A percentile compares a stretch with the other conserved stretches of the same genome.
Evolutionary conservation across 2,888 invertebrate genomes (phyloP).

Genomic region (Hirtodrosophila trivittata): DNA sequence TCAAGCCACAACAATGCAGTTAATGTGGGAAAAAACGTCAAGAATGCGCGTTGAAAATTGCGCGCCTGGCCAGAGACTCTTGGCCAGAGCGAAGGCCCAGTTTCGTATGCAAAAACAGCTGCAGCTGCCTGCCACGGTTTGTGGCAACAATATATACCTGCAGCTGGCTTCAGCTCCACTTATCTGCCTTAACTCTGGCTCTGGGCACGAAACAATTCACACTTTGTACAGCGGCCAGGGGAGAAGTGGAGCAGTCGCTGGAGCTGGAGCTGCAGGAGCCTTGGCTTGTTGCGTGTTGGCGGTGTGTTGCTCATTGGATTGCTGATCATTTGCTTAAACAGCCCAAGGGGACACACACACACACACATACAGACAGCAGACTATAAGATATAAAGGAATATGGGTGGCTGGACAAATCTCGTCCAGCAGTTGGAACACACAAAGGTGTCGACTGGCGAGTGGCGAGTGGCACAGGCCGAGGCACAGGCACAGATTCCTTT

Average conservation of each 20-base stretch:
- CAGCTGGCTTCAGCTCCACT: conserved; percentile 52
- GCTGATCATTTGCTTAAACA: conserved; percentile 78
- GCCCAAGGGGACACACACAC: conserved; percentile 68
- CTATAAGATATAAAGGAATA: conserved; percentile 13
- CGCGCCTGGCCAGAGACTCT: conserved; percentile 51
- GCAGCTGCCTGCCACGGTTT: conserved; percentile 21
- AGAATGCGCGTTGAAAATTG: conserved; percentile 77
- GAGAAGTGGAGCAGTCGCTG: neutral
- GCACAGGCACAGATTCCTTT: conserved; percentile 41
- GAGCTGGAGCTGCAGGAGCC: neutral
- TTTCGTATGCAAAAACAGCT: conserved; percentile 72
- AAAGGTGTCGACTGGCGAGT: conserved; percentile 38
- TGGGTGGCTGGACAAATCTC: conserved; percentile 73
- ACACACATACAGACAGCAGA: conserved; percentile 10
- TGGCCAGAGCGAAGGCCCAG: conserved; percentile 24
- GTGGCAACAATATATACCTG: conserved; percentile 48
- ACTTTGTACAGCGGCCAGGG: conserved; percentile 40
- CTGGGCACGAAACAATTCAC: conserved; percentile 78
- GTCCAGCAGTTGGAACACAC: conserved; percentile 21
- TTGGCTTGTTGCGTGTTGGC: conserved; percentile 65
- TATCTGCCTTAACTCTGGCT: conserved; percentile 60
- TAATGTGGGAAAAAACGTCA: conserved; percentile 82
- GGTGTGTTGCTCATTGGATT: conserved; percentile 48
- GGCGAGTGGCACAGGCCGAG: conserved; percentile 16
- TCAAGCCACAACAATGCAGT: conserved; percentile 65